These are phyloP conservation scores for Phaetusa simplex DNA, from an alignment of 2,113 vertebrate species.

Conservation along the genomic window DNA sequence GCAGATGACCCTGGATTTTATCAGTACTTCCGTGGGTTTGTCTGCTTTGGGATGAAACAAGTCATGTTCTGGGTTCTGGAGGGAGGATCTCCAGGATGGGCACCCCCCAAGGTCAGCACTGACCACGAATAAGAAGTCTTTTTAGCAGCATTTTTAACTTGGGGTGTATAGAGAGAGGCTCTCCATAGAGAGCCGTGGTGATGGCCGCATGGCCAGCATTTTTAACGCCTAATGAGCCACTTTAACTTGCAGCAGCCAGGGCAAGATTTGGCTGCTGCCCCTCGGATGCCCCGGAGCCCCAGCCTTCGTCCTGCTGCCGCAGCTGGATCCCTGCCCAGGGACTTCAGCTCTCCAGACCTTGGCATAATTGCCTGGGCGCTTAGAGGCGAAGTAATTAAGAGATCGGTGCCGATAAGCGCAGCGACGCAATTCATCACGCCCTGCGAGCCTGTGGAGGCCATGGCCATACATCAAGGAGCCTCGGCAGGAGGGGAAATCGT, in stretches of 20 bases:
- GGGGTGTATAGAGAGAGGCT: accelerated
- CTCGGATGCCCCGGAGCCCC: accelerated
- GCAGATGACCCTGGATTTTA: accelerated
- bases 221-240: not conserved
- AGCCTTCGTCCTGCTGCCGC: not conserved
- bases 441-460: accelerated
- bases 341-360: not conserved
- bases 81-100: not conserved
- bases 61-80: accelerated
- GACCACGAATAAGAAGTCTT: accelerated
- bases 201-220: accelerated
- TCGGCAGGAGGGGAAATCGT: not conserved
- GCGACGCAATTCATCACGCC: accelerated
- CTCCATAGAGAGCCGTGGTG: accelerated
- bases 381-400: not conserved
- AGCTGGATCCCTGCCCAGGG: not conserved
- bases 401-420: accelerated
- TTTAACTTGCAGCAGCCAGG: not conserved
- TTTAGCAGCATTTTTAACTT: not conserved
- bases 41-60: not conserved
- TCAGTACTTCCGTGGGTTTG: accelerated
- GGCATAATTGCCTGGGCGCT: not conserved
- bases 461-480: accelerated
- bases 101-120: not conserved
- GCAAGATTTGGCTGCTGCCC: not conserved